These are phyloP conservation scores for Megalops atlanticus DNA, from an alignment of 2,113 vertebrate species.

Conservation along the genomic window DNA sequence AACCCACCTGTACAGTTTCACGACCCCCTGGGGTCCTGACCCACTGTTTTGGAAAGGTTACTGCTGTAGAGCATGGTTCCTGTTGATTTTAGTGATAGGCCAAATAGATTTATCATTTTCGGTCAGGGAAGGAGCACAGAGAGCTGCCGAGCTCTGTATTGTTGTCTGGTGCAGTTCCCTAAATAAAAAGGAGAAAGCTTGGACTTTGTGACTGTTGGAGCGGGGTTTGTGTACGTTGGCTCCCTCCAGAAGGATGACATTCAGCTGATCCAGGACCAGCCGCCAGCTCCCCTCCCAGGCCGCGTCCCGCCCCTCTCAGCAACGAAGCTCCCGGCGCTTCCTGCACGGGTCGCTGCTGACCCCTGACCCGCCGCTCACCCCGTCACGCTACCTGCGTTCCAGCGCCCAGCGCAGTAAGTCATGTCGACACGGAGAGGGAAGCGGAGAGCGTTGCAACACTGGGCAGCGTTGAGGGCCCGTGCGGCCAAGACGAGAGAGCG, in stretches of 20 bases:
- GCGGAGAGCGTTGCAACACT: no score
- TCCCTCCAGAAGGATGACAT: neutral
- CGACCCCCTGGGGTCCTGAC: no score
- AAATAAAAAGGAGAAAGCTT: neutral
- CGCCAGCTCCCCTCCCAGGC: neutral
- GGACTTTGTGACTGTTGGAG: neutral
- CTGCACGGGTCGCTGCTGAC: neutral
- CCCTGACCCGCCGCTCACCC: neutral
- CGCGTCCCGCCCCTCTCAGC: neutral
- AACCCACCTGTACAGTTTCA: neutral
- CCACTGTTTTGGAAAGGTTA: neutral
- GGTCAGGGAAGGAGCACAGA: neutral
- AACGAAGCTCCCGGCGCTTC: neutral
- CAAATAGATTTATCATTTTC: neutral
- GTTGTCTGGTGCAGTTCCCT: neutral
- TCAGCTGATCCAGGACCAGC: neutral
- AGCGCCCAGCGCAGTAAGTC: neutral
- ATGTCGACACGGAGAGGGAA: neutral
- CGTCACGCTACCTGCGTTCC: neutral
- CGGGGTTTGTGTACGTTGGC: neutral
- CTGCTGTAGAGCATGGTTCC: neutral
- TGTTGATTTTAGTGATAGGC: neutral
- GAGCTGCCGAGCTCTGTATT: neutral
- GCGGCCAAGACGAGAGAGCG: neutral
- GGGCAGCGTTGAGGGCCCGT: no score